phyloP scores from a whole-genome alignment of 2,113 vertebrate genomes.

The Atherinomorus stipes region DNA sequence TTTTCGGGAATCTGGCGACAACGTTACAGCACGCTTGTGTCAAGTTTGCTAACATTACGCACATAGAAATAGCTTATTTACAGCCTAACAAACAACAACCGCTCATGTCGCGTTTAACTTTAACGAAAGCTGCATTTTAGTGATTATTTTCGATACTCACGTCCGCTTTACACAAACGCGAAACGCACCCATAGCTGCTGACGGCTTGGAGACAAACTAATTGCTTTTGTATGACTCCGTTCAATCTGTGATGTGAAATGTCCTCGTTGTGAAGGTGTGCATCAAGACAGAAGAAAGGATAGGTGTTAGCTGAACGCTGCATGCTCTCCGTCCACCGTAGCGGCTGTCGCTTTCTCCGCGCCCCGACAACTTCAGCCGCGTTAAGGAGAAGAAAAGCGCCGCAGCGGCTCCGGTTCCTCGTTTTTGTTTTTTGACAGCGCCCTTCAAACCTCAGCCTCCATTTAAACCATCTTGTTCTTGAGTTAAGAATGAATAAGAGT shows the following conservation, averaged over 20 bases:
- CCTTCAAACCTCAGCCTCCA: constrained; percentile 65
- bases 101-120: constrained; percentile 51
- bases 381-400: constrained; percentile 54
- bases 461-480: constrained; percentile 47
- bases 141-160: constrained; percentile 64
- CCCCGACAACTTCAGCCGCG: constrained; percentile 77
- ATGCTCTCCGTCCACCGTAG: constrained; percentile 61
- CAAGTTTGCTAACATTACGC: constrained; percentile 69
- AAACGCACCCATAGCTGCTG: constrained; percentile 69
- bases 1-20: constrained; percentile 75
- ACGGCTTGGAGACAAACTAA: constrained; percentile 77
- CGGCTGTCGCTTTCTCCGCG: constrained; percentile 35
- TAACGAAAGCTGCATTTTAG: constrained; percentile 49
- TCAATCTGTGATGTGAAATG: constrained; percentile 73
- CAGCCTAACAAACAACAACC: constrained; percentile 4
- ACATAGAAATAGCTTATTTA: constrained; percentile 46
- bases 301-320: constrained; percentile 68
- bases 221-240: constrained; percentile 81
- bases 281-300: constrained; percentile 55
- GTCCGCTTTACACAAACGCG: constrained; percentile 64
- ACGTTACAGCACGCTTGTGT: constrained; percentile 65
- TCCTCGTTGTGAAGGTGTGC: constrained; percentile 67
- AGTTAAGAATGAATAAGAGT: constrained; percentile 55
- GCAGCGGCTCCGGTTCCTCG: constrained; percentile 72
- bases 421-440: constrained; percentile 67